Base-by-base conservation (phyloP, 1,140 invertebrate species). In the Cotesia vestalis region DNA sequence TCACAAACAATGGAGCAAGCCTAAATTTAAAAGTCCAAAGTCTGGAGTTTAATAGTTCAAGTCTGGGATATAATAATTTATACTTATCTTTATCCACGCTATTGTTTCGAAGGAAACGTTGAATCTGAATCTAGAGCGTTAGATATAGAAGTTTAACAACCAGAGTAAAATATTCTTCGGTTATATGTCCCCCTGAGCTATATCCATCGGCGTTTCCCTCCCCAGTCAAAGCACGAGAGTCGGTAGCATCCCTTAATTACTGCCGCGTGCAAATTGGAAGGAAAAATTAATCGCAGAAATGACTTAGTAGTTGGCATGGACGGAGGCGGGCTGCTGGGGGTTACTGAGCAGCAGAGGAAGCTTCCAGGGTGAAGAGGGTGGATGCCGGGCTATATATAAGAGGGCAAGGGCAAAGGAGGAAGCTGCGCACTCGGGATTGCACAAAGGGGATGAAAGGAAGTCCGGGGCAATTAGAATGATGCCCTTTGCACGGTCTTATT, bases 271-370 rank as follows among this genome's bases (percentile, higher is more conserved):
- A 86, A 86, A 87, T 86, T 87, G 86, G 85, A 86, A 86, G 86
- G 85, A 86, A 87, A 87, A 87, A 87, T 87, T 87, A 87, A 87
- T 87, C 86, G 86, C 84, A 86, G 85, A 87, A 87, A 87, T 87
- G 86, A 87, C 86, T 86, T 87, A 86, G 85, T 72, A 86, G 84
- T 80, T 78, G 76, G 77, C 78, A 75, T 79, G 66, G 73, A 52
- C 69, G 64, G 51, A 53, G 63, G 67, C 34, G 57, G 61, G 62
- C 17, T 66, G 67, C 61, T 69, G 59, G 64, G 64, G 51, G 61
- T 68, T 62, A n/a, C 55, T 36, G 62, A 12, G 59, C 61, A 12
- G 59, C 61, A 55, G 72, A 70, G 66, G 67, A 55, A 67, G 66
- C 66, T 55, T n/a, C 52, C 20, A 64, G 38, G 17, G 17, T 27